Evolutionary conservation across 2,888 invertebrate genomes (phyloP), one percentile per base, ranked within the genome.

Genomic region (Smittia aterrima): DNA sequence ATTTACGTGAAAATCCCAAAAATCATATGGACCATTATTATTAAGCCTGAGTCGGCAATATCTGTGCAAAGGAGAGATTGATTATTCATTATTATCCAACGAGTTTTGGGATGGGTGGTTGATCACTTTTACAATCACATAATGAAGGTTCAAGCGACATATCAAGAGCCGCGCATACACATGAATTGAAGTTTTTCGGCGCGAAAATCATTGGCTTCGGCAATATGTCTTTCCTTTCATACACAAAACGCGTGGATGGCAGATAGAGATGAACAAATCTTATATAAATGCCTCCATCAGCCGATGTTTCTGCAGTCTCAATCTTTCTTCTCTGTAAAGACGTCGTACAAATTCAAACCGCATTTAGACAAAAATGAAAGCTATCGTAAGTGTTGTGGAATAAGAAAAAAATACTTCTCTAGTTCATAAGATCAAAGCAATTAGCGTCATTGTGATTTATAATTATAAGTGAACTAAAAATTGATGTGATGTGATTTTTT

Each of bases 321-420:
- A 66, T 25, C 24, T 13, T 38, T 54, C 24, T 66, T 27, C 4
- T 7, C 18, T 47, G 7, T 6, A 62, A 24, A 27, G 18, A 24
- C n/a, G 32, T n/a, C 20, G n/a, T n/a, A 24, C 11, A 62, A 25
- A 24, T 66, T 66, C 16, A 16, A 24, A 32, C 16, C 9, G 13
- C n/a, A n/a, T 66, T 67, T 47, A 13, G 27, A 72, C 53, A 13
- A 58, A 72, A 74, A 74, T 74, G 74, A 74, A 74, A 74, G 74
- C 66, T 47, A 47, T 74, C 18, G 74, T 74, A 74, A 74, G 74
- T 74, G 53, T 9, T 47, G n/a, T 47, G 11, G 11, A 47, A 47
- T 6, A 47, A 11, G 6, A 4, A 47, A 47, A 11, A 47, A n/a
- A 11, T 47, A 47, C 11, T 47, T 47, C 11, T 47, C 2, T 3